Base-by-base conservation (phyloP, 2,113 vertebrate genomes). In the Misgurnus mizolepis region DNA sequence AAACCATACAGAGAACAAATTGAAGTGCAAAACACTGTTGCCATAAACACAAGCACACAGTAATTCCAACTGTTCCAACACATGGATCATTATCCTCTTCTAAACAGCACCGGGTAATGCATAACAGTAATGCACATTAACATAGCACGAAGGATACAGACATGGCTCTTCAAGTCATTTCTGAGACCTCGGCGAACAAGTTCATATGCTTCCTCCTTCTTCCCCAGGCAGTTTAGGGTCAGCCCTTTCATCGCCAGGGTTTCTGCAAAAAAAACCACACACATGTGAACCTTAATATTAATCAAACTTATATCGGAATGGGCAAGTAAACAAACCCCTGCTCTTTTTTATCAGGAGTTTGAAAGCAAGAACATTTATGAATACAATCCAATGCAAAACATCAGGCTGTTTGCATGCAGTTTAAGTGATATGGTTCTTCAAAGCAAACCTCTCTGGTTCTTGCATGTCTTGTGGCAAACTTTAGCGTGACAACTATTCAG, bases 181-280 rank as follows among this genome's bases (percentile, higher is more conserved):
- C 97, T 95, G 68, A 99, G 93, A 75, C 98, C 98, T 90, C 96
- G 93, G 68, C 97, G 95, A 84, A 99, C 98, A 88, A 98, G 93
- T 41, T 99, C 97, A 64, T 99, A 99, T 5, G 98, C 98, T 85
- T 99, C 98, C 83, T 99, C 98, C 67, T 99, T 98, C 89, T 99
- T 99, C 49, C 97, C 98, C 87, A 99, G 90, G 89, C 98, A 99
- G 90, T 99, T 98, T 85, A 99, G 85, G 8, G 97, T 99, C 82
- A 99, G 87, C 83, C 97, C 98, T 90, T 99, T 99, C 97, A 99
- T 99, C 4, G 97, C 96, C 89, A 99, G 89, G 0, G 98, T 99
- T 93, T 99, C 98, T 99, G 87, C 50, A 78, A 66, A 50, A 82
- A 22, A 22, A 22, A 22, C 0, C 22, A 22, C 22, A 22, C 22